Evolutionary conservation across 2,888 invertebrate species (phyloP).

Genomic region (Alviniconcha strummeri): DNA sequence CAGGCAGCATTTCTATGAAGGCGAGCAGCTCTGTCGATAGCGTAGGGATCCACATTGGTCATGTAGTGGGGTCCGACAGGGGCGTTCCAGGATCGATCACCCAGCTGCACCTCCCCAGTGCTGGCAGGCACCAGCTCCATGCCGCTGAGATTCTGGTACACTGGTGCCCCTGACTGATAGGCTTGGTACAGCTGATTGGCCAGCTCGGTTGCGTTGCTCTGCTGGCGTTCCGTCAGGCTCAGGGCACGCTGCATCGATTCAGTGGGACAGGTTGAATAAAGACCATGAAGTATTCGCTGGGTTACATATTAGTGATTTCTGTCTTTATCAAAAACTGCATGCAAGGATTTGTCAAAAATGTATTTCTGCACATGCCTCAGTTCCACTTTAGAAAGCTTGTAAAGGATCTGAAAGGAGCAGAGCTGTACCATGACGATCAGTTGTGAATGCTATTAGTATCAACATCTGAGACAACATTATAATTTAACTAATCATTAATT

Average conservation of each 20-base stretch:
- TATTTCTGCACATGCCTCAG: too few relatives aligned
- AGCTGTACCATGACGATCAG: too few relatives aligned
- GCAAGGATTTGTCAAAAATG: too few relatives aligned
- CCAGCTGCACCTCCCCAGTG: constrained; percentile 11
- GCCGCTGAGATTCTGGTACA: constrained; percentile 23
- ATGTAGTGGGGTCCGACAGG: constrained; percentile 43
- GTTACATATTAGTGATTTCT: too few relatives aligned
- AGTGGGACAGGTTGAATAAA: too few relatives aligned
- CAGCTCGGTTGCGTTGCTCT: constrained; percentile 29
- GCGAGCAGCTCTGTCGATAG: constrained; percentile 80
- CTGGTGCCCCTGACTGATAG: constrained; percentile 29
- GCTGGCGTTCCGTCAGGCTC: constrained; percentile 27
- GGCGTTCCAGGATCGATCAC: constrained; percentile 21
- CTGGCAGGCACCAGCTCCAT: constrained; percentile 21
- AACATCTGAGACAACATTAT: too few relatives aligned
- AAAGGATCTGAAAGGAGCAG: too few relatives aligned
- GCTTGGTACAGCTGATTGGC: constrained; percentile 35
- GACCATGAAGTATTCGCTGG: too few relatives aligned
- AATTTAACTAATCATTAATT: too few relatives aligned
- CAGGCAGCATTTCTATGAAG: constrained; percentile 82
- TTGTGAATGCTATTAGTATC: too few relatives aligned
- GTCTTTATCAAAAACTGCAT: too few relatives aligned
- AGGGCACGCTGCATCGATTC: constrained; percentile 11
- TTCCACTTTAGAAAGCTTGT: too few relatives aligned
- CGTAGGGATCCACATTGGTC: constrained; percentile 65